Evolutionary conservation across 2,113 vertebrate genomes (phyloP), one percentile per base, ranked within the genome.

Genomic region (Cnemophilus loriae): DNA sequence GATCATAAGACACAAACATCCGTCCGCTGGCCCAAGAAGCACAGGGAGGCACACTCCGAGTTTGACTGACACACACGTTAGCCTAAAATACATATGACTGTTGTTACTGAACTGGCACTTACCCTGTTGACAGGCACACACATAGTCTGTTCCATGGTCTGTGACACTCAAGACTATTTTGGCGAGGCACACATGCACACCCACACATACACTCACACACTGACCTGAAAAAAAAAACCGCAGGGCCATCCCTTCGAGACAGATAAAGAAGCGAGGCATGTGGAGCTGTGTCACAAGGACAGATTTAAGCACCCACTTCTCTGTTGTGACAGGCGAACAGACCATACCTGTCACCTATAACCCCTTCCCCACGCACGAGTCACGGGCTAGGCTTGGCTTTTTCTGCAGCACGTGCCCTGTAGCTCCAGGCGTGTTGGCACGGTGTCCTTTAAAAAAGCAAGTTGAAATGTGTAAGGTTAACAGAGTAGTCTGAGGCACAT

Each of bases 291-390:
- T 41, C 89, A 61, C 73, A 74, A 55, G 76, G 60, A 46, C 30
- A 33, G 26, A 42, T 87, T 76, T 49, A 80, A 5, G 2, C 1
- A 1, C 32, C 30, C 1, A 2, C 52, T 74, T 91, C 20, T 42
- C 35, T 35, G 23, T 13, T 57, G 41, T 55, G 63, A 76, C 46
- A 74, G 55, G 50, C 1, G 0, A 88, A n/a, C 35, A 44, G 44
- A 30, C 50, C 7, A 6, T 35, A 47, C 55, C n/a, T 77, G 64
- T 50, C 52, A 30, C 30, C 44, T 60, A 1, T 27, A 65, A 53
- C 42, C 20, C 46, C 17, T 60, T 81, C 18, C 16, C 26, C 4
- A 6, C 1, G 8, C 57, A 52, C 0, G 0, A 86, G 57, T 84
- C 24, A 3, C 17, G 3, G 3, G 1, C 41, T 24, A 14, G 30